These are phyloP conservation scores for Neoarius graeffei DNA, from an alignment of 2,113 vertebrate species.

Conservation along the genomic window DNA sequence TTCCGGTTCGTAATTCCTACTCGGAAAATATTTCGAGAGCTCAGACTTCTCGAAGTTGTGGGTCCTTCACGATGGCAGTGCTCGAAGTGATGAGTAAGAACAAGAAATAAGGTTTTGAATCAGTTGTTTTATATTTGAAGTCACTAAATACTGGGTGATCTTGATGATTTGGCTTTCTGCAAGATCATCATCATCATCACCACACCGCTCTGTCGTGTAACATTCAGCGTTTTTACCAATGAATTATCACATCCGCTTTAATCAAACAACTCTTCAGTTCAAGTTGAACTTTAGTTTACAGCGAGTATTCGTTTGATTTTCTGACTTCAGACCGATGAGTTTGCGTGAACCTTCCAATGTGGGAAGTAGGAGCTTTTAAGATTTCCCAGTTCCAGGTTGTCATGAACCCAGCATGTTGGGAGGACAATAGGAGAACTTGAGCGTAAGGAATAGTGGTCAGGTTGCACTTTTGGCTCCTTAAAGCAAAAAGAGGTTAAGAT, in stretches of 20 bases:
- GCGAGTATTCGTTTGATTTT: background rate
- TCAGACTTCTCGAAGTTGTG: no score
- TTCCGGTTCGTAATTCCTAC: background rate
- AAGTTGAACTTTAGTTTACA: background rate
- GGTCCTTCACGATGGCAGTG: no score
- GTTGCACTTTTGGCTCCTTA: background rate
- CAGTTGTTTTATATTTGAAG: background rate
- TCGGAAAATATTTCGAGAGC: background rate
- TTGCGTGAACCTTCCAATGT: background rate
- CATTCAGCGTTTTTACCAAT: background rate
- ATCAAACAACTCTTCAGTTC: background rate
- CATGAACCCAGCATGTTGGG: background rate
- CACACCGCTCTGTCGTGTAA: no score
- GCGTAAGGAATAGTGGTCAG: background rate
- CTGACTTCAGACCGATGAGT: background rate
- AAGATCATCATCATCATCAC: no score
- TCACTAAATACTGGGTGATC: background rate
- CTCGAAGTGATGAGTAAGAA: background rate
- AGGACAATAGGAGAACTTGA: background rate
- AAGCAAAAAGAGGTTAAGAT: background rate
- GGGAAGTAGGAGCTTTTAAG: background rate
- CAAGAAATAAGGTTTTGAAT: background rate
- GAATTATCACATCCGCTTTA: background rate
- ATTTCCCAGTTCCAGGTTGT: background rate
- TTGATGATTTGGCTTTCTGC: no score